phyloP scores from a whole-genome alignment of 2,797 vertebrate genomes.

The Enteromius thamalakanensis region DNA sequence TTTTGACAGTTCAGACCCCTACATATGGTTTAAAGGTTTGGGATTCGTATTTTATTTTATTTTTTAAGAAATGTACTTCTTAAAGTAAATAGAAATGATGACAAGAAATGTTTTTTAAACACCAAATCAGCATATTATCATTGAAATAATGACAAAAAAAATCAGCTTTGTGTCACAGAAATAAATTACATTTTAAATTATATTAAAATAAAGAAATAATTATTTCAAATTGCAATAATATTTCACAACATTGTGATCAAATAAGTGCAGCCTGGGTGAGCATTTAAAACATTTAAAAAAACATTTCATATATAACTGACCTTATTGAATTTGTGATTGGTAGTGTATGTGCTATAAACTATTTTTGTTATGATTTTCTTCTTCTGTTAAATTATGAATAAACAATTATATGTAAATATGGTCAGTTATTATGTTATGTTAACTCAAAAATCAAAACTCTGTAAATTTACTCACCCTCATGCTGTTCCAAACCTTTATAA shows the following conservation, averaged over 20 bases:
- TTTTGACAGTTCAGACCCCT: background rate
- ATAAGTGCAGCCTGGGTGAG: background rate
- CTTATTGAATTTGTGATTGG: background rate
- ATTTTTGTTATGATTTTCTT: background rate
- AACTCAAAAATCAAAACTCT: background rate
- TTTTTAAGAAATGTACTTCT: background rate
- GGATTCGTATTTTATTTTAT: background rate
- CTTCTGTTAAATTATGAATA: background rate
- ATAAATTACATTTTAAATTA: background rate
- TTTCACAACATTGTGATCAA: background rate
- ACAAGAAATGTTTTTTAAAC: background rate
- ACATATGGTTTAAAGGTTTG: background rate
- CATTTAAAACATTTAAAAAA: background rate
- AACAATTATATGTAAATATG: background rate
- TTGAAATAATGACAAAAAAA: background rate
- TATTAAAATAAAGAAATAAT: background rate
- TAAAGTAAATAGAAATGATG: background rate
- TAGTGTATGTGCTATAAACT: background rate
- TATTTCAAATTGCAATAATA: background rate
- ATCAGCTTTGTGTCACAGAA: background rate
- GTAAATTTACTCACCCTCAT: background rate
- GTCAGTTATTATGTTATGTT: background rate
- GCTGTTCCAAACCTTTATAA: too few relatives aligned
- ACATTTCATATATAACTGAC: background rate
- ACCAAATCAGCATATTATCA: background rate